These are phyloP conservation scores for Drepanosiphum platanoidis DNA, from an alignment of 2,888 invertebrate species.

Conservation along the genomic window DNA sequence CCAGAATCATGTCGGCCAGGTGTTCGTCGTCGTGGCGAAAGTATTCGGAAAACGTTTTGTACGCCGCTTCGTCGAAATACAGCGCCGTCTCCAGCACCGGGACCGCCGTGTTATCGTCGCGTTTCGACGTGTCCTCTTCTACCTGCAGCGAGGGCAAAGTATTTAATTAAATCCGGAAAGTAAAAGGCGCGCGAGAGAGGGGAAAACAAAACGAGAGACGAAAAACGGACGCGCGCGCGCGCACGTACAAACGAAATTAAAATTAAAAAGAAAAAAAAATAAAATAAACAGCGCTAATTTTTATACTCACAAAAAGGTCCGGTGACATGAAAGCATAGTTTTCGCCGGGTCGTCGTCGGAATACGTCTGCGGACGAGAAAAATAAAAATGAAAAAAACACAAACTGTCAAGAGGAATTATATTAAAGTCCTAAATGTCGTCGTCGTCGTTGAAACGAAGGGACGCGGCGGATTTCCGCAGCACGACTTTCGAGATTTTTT, in stretches of 20 bases:
- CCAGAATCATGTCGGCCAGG: constrained; percentile 79
- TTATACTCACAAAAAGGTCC: constrained; percentile 52
- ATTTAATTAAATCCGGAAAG: constrained; percentile 63
- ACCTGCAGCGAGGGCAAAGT: not conserved
- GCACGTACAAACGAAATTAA: not conserved
- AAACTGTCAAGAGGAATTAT: constrained; percentile 44
- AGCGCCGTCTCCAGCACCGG: constrained; percentile 78
- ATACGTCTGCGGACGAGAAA: constrained; percentile 3
- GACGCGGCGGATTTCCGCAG: not conserved
- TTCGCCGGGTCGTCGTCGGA: not conserved
- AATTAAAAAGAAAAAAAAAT: not conserved
- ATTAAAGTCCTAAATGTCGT: constrained; percentile 21
- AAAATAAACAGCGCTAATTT: not conserved
- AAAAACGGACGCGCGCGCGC: not conserved
- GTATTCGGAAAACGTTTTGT: constrained; percentile 76
- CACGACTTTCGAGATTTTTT: constrained; percentile 7
- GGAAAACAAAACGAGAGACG: not conserved
- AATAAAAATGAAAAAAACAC: constrained; percentile 16
- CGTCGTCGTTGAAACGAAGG: not conserved
- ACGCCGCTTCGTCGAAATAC: constrained; percentile 80
- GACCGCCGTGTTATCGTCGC: constrained; percentile 62
- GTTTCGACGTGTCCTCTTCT: not conserved
- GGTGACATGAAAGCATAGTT: constrained; percentile 23
- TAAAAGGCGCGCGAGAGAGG: constrained; percentile 19
- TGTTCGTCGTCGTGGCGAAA: constrained; percentile 75